phyloP scores from a whole-genome alignment of 2,113 vertebrate species.

The Vicugna pacos region DNA sequence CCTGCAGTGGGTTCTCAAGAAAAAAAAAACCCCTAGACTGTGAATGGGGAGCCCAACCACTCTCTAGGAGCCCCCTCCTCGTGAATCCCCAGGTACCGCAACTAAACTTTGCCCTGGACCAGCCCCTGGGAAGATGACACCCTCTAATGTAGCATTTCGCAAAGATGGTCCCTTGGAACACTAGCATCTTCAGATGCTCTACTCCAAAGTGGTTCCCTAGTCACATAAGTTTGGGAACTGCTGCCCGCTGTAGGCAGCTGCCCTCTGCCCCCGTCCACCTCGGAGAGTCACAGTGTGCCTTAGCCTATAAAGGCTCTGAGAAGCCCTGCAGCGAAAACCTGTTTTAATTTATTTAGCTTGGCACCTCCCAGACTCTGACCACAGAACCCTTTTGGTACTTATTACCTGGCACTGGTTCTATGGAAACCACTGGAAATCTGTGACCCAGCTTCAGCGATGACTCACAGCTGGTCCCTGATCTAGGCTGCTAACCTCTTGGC shows the following conservation, averaged over 20 bases:
- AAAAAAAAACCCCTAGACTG: not conserved
- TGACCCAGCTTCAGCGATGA: not conserved
- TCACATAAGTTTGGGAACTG: not conserved
- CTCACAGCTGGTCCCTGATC: not conserved
- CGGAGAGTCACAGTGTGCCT: not conserved
- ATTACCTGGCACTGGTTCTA: no score
- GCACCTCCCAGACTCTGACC: not conserved
- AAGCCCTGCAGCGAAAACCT: not conserved
- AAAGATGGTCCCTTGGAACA: not conserved
- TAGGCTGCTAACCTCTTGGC: not conserved
- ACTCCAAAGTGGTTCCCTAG: not conserved
- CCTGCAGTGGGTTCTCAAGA: not conserved
- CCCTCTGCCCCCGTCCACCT: no score
- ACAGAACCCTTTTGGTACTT: not conserved
- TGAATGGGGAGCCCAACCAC: not conserved
- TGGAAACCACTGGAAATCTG: not conserved
- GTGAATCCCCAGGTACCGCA: no score
- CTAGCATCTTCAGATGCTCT: no score
- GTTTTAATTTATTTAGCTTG: not conserved
- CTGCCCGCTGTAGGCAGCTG: accelerated
- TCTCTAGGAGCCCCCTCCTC: not conserved
- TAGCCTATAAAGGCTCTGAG: not conserved
- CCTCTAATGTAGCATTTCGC: not conserved
- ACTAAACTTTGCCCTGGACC: not conserved
- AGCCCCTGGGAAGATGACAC: not conserved